Evolutionary conservation across 2,888 invertebrate species (phyloP).

Genomic region (Drosophila barbarae): DNA sequence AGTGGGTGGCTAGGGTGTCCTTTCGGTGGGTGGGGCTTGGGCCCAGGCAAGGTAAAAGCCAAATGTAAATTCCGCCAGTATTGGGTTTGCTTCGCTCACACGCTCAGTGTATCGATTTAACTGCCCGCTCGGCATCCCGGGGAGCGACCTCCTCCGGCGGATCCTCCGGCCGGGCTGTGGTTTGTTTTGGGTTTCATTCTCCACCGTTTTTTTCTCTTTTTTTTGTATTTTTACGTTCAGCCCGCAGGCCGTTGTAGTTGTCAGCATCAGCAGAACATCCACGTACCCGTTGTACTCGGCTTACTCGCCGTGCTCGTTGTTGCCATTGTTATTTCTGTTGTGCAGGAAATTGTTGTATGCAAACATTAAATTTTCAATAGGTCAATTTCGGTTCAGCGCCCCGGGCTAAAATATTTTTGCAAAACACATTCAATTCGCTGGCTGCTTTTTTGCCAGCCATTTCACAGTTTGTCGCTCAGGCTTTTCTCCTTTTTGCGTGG

Average conservation of each 20-base stretch:
- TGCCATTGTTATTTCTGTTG: slow-evolving; percentile 37
- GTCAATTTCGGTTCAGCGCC: slow-evolving; percentile 36
- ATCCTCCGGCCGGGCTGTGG: slow-evolving; percentile 39
- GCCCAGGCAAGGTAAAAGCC: slow-evolving; percentile 36
- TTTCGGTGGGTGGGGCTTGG: slow-evolving; percentile 5
- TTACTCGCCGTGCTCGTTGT: slow-evolving; percentile 9
- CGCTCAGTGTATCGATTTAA: slow-evolving; percentile 69
- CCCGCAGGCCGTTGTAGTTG: slow-evolving; percentile 44
- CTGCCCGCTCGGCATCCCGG: slow-evolving; percentile 46
- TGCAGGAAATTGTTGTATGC: slow-evolving; percentile 65
- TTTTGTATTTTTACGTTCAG: slow-evolving; percentile 26
- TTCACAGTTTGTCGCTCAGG: slow-evolving; percentile 32
- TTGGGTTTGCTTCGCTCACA: slow-evolving; percentile 61
- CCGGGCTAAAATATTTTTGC: slow-evolving; percentile 18
- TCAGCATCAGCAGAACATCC: slow-evolving; percentile 48
- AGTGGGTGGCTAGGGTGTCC: slow-evolving; percentile 1
- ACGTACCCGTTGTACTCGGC: slow-evolving; percentile 15
- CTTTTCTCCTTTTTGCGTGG: slow-evolving; percentile 7
- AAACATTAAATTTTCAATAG: slow-evolving; percentile 69
- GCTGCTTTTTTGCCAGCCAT: slow-evolving; percentile 22
- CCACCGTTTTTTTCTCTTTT: not conserved
- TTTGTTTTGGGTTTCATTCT: slow-evolving; percentile 36
- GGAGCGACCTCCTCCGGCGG: slow-evolving; percentile 38
- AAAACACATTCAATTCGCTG: slow-evolving; percentile 31
- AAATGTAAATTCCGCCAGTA: slow-evolving; percentile 65